Evolutionary conservation across 2,113 vertebrate genomes (phyloP), one percentile per base, ranked within the genome.

Genomic region (Beaufortia kweichowensis): DNA sequence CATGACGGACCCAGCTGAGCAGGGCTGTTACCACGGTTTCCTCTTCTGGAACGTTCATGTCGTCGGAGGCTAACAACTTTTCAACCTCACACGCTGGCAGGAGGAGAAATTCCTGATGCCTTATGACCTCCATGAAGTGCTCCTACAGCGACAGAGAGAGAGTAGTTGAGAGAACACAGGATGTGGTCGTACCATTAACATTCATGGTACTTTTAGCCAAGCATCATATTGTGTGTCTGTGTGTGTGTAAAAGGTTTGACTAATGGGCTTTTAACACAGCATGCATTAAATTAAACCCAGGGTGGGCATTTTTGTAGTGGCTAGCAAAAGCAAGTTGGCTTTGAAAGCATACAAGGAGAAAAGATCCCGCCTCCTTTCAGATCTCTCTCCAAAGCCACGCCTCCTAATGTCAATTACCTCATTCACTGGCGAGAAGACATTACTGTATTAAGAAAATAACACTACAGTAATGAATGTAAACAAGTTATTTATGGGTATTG

Each of bases 31-130:
- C 86, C 77, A 98, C 94, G 0, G 96, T 98, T 89, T 98, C 96
- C 85, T 99, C 97, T 23, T 95, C 94, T 11, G 96, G 95, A 81
- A 98, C 96, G 39, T 98, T 98, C 92, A 98, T 95, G 81, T 99
- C 97, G 77, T 99, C 97, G 17, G 96, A 98, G 23, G 91, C 93
- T 85, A 99, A 90, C 66, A 99, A 93, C 84, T 94, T 95, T 84
- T 95, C 92, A 84, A 98, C 96, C 92, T 98, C 97, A 63, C 90
- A 91, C 79, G 93, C 86, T 21, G 97, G 96, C 55, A 99, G 88
- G 77, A 98, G 88, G 1, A 97, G 89, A 86, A 99, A 99, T 87
- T 99, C 97, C 86, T 98, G 97, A 86, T 95, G 95, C 85, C 94
- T 94, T 69, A 98, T 95, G 76, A 98, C 97, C 84, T 98, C 96